These are phyloP conservation scores for Atractosteus spatula DNA, from an alignment of 2,113 vertebrate species.

Conservation along the genomic window DNA sequence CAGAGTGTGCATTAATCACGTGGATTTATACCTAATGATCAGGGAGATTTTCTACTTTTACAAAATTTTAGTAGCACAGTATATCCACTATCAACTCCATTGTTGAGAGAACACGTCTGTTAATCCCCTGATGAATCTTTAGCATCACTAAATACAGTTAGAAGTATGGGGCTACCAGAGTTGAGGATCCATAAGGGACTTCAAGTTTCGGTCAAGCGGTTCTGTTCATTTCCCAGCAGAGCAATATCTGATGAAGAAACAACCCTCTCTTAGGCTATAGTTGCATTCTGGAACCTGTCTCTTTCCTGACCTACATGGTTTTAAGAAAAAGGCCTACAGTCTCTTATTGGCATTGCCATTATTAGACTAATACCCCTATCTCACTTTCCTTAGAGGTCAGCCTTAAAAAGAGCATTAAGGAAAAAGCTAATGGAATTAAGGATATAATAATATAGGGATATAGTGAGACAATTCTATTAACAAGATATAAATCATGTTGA, in stretches of 20 bases:
- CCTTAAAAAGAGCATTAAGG: slow-evolving; percentile 89
- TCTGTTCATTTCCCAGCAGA: background rate
- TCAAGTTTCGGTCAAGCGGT: slow-evolving; percentile 3
- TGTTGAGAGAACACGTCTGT: too few species aligned
- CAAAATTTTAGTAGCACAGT: too few species aligned
- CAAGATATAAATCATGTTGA: slow-evolving; percentile 99
- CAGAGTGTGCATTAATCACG: too few species aligned
- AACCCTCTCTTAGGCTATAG: slow-evolving; percentile 24
- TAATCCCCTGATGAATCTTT: background rate
- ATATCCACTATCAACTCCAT: too few species aligned
- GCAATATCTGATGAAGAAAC: slow-evolving; percentile 8
- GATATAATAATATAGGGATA: slow-evolving; percentile 98
- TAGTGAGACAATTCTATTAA: slow-evolving; percentile 99
- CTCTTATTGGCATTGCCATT: slow-evolving; percentile 72
- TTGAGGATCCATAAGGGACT: background rate
- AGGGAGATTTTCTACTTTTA: too few species aligned
- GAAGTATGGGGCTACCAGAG: too few species aligned
- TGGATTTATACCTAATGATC: too few species aligned
- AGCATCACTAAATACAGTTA: too few species aligned
- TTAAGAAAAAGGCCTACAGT: slow-evolving; percentile 75
- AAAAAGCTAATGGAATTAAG: slow-evolving; percentile 98
- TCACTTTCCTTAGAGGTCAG: slow-evolving; percentile 80
- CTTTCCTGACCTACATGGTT: slow-evolving; percentile 77
- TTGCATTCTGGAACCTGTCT: slow-evolving; percentile 52
- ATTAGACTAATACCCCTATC: slow-evolving; percentile 74